Base-by-base conservation (phyloP, 2,888 invertebrate species). In the Scaptodrosophila latifasciaeformis region DNA sequence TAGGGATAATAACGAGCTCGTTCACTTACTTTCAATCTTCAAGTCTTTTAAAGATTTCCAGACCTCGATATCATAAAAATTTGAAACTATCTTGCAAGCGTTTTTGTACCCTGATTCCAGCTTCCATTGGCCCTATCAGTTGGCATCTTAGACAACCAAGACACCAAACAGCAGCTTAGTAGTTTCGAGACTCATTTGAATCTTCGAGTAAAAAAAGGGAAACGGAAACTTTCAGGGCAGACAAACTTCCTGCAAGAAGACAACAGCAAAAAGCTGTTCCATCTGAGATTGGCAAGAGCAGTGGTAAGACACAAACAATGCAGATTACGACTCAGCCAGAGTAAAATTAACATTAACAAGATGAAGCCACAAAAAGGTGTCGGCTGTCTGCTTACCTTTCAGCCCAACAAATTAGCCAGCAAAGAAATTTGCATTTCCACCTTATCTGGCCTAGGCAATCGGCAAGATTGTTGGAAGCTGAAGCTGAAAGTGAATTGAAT, bases 351-450 rank as follows among this genome's bases (percentile, higher is more conserved):
- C 70, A 65, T 67, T 64, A 65, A 64, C 60, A 62, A 59, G 48
- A 67, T 63, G 44, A 37, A n/a, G n/a, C n/a, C n/a, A n/a, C n/a
- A 70, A 80, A 77, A 76, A 76, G 76, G 76, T 76, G 82, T 82
- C 81, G 44, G 43, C 78, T 76, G 82, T 79, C 79, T 70, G 60
- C 66, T 60, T n/a, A n/a, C n/a, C n/a, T n/a, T n/a, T n/a, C n/a
- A n/a, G n/a, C n/a, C n/a, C n/a, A n/a, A n/a, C n/a, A n/a, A 80
- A 76, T 79, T 79, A 70, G 58, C 40, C 29, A 29, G 13, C 9
- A 27, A 12, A 15, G 37, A 37, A 17, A 15, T 37, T 37, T 37
- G 37, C 76, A 72, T 72, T 79, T 72, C 68, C 76, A 76, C 55
- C 51, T 70, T 74, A 70, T 70, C 61, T 75, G 19, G 5, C 15